Conservation (phyloP, 92 coral and sea anemone genomes). For the Epizoanthus fatuus region DNA sequence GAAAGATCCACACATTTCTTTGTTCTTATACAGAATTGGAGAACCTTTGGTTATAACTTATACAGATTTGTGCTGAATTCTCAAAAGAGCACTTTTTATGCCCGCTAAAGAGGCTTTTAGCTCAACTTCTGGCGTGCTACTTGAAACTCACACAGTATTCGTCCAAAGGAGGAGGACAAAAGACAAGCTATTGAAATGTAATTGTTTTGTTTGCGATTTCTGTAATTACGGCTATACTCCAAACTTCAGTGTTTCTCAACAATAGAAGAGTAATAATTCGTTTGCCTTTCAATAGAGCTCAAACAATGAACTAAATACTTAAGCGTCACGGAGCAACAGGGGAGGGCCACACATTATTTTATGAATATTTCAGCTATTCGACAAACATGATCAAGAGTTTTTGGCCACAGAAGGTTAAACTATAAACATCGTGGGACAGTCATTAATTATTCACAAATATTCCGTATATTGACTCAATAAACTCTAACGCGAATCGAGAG, state of each 20-base stretch:
- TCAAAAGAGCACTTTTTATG: not conserved
- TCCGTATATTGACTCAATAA: conserved; percentile 27
- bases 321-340: conserved; percentile 1
- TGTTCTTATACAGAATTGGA: not conserved
- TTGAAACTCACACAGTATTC: conserved; percentile 32
- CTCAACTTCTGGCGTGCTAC: not conserved
- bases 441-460: not conserved
- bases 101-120: not conserved
- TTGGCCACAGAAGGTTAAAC: not conserved
- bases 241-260: not conserved
- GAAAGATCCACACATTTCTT: not conserved
- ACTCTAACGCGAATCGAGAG: not conserved
- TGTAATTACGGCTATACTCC: conserved; percentile 20
- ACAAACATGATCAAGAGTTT: not conserved
- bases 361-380: conserved; percentile 19
- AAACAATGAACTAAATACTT: conserved; percentile 20
- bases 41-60: not conserved
- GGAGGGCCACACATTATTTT: not conserved
- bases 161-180: conserved; percentile 32
- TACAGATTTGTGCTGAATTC: not conserved
- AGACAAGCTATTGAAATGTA: conserved; percentile 4
- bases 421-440: not conserved
- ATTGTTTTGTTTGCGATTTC: conserved; percentile 41
- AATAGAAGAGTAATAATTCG: conserved; percentile 1
- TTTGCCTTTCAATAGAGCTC: conserved; percentile 5